Evolutionary conservation across 2,888 invertebrate species (phyloP).

Genomic region (Nomada goodeniana): DNA sequence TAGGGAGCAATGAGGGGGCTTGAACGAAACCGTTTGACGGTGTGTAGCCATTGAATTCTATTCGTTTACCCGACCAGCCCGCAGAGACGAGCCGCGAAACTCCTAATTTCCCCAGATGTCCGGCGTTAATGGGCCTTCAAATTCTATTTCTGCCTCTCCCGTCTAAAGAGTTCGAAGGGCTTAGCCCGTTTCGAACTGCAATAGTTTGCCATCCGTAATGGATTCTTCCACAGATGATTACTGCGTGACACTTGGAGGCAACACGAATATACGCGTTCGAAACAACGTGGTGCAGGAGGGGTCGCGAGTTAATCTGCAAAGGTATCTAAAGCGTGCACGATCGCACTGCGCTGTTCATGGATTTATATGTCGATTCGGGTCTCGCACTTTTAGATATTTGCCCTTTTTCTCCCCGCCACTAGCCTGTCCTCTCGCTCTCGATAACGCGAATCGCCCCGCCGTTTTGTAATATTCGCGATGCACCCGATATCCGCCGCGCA

Average conservation of each 20-base stretch:
- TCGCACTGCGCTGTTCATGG: conserved; percentile 56
- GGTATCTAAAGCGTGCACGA: conserved; percentile 65
- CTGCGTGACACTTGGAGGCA: conserved; percentile 63
- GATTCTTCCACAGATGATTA: conserved; percentile 70
- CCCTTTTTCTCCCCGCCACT: background rate
- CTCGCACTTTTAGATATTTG: conserved; percentile 56
- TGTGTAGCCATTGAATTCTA: conserved; percentile 78
- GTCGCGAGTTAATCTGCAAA: conserved; percentile 77
- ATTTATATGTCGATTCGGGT: conserved; percentile 66
- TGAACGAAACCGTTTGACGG: conserved; percentile 57
- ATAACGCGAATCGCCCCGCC: conserved; percentile 19
- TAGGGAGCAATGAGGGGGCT: conserved; percentile 78
- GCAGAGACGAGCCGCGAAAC: conserved; percentile 71
- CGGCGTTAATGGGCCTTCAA: conserved; percentile 29
- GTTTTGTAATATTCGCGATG: conserved; percentile 54
- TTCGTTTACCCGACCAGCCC: conserved; percentile 73
- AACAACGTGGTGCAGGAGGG: conserved; percentile 36
- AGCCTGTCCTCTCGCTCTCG: conserved; percentile 17
- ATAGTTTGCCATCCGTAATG: conserved; percentile 25
- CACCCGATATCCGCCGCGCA: conserved; percentile 35
- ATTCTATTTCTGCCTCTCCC: background rate
- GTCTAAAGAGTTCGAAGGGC: no score
- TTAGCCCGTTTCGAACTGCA: no score
- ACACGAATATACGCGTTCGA: conserved; percentile 73
- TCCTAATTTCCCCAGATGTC: conserved; percentile 79